Evolutionary conservation across 2,113 vertebrate genomes (phyloP).

Genomic region (Atlantisia rogersi): DNA sequence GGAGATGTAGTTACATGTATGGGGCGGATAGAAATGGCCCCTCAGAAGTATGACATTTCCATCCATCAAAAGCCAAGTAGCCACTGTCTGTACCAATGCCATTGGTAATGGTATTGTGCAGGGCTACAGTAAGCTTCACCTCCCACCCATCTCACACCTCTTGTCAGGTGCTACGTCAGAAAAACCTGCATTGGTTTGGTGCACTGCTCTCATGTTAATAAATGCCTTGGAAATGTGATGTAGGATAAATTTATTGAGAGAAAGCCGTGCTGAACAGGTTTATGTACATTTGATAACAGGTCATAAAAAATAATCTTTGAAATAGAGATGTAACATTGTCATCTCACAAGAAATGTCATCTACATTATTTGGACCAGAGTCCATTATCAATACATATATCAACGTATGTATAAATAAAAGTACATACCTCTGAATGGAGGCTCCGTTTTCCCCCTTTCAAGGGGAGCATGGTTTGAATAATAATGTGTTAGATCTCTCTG

Average conservation of each 20-base stretch:
- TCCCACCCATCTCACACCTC: background rate
- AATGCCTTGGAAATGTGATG: background rate
- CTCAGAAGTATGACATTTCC: background rate
- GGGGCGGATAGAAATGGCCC: background rate
- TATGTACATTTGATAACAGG: background rate
- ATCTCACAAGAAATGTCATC: background rate
- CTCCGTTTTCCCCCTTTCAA: background rate
- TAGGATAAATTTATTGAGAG: background rate
- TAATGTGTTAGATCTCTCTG: background rate
- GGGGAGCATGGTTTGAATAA: background rate
- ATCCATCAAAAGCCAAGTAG: background rate
- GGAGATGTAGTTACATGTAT: background rate
- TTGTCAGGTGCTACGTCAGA: background rate
- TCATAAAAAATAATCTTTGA: background rate
- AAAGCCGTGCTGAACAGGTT: background rate
- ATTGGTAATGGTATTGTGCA: background rate
- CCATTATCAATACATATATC: background rate
- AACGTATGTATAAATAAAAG: background rate
- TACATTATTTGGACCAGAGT: background rate
- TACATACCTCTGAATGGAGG: background rate
- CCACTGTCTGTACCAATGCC: background rate
- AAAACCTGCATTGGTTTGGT: background rate
- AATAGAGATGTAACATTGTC: background rate
- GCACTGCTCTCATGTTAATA: background rate
- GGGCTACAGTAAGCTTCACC: background rate